Conservation (phyloP, 2,113 vertebrate genomes). For the Corythoichthys haematopterus region DNA sequence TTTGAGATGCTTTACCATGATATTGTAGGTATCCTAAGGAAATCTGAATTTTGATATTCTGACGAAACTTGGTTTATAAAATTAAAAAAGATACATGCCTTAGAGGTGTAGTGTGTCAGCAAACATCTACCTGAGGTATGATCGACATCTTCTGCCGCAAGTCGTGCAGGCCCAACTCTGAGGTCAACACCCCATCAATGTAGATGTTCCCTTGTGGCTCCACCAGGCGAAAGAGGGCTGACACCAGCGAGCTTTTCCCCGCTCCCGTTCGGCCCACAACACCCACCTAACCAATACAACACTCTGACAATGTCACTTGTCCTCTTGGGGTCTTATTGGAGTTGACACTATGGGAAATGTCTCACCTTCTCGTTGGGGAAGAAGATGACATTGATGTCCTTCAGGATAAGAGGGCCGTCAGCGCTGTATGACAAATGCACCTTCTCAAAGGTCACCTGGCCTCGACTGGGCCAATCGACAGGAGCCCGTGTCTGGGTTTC, state of each 20-base stretch:
- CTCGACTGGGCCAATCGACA: constrained; percentile 81
- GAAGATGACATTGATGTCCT: constrained; percentile 80
- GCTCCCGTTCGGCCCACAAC: constrained; percentile 92
- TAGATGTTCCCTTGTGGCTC: constrained; percentile 89
- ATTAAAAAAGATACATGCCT: background rate
- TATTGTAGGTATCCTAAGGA: background rate
- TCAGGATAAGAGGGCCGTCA: constrained; percentile 80
- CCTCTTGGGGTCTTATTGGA: background rate
- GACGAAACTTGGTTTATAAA: background rate
- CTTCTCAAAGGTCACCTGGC: constrained; percentile 82
- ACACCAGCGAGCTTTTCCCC: constrained; percentile 90
- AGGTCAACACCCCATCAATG: constrained; percentile 85
- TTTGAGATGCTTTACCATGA: background rate
- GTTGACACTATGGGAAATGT: background rate
- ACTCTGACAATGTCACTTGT: background rate
- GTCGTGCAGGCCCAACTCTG: constrained; percentile 88
- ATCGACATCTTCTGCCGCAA: constrained; percentile 94
- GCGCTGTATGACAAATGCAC: constrained; percentile 85
- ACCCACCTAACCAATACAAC: constrained; percentile 75
- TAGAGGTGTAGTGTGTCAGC: background rate
- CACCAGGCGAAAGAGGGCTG: constrained; percentile 88
- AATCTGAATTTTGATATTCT: background rate
- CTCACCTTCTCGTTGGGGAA: constrained; percentile 84
- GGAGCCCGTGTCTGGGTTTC: constrained; percentile 80
- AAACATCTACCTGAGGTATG: constrained; percentile 84